Conservation (phyloP, 2,888 invertebrate genomes). For the Synergus japonicus region DNA sequence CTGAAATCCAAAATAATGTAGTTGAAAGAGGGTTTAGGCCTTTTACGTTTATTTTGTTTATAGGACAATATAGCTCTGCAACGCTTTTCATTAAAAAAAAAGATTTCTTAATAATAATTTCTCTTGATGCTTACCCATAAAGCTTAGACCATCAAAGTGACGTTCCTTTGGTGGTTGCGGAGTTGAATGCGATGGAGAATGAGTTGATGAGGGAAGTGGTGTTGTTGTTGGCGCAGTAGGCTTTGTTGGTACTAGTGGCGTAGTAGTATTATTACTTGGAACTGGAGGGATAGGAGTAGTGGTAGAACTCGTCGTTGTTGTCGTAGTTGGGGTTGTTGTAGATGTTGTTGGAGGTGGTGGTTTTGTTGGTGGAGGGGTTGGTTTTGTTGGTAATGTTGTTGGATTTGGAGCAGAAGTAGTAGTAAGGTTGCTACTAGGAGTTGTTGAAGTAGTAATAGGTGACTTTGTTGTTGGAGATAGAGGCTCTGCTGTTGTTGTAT, state of each 20-base stretch:
- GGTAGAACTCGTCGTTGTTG: conserved; percentile 9
- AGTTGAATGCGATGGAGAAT: conserved; percentile 20
- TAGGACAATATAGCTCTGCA: background rate
- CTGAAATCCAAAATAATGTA: conserved; percentile 73
- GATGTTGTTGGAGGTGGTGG: conserved; percentile 16
- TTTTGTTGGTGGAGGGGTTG: conserved; percentile 1
- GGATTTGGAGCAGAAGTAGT: background rate
- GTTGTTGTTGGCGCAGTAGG: conserved; percentile 44
- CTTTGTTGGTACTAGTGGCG: background rate
- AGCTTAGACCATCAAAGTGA: conserved; percentile 57
- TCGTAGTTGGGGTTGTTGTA: background rate
- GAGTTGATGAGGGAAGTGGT: conserved; percentile 21
- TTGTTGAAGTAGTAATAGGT: background rate
- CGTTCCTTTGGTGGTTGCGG: conserved; percentile 43
- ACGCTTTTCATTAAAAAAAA: background rate
- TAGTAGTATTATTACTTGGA: conserved; percentile 2
- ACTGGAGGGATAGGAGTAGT: conserved; percentile 4
- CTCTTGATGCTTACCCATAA: conserved; percentile 53
- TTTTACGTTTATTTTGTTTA: background rate
- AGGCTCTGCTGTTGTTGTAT: conserved; percentile 2
- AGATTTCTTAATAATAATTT: background rate
- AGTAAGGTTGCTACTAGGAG: conserved; percentile 16
- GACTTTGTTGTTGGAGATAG: background rate
- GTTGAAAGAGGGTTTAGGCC: background rate
- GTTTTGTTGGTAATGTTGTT: background rate